Evolutionary conservation across 2,797 vertebrate genomes (phyloP), one percentile per base, ranked within the genome.

Genomic region (Meda fulgida): DNA sequence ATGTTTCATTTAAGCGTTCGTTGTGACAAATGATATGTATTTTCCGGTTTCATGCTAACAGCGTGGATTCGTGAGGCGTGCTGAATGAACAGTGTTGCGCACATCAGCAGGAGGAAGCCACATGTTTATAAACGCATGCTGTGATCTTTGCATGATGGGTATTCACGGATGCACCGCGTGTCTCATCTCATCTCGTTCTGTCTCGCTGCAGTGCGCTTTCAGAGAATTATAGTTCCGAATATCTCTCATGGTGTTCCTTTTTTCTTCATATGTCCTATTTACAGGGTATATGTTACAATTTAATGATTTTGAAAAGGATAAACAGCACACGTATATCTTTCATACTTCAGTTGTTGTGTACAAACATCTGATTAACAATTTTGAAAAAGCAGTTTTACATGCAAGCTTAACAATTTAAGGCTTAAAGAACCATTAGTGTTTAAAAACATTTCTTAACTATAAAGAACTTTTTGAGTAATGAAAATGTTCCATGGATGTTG

Each of bases 41-140:
- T 84, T 84, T 84, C 63, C n/a, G 31, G 48, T 55, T 78, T 19
- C 0, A 7, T 38, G 34, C 53, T 38, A 83, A 78, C 73, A n/a
- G 65, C 18, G 11, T 38, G 77, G 67, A 65, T 73, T 85, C 31
- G 31, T 19, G 55, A 21, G 31, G 67, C 55, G 8, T 70, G 77
- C 77, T 51, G 67, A 80, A 80, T 72, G 77, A 80, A 73, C 77
- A 73, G 67, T 60, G 67, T 72, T 51, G 53, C 19, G 29, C 66
- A 72, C 67, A 80, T 46, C 83, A 84, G 83, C 83, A 65, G 83
- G 76, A 85, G 67, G 77, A 80, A 85, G 77, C 83, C 83, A 80
- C 83, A 85, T 80, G 83, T 85, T 85, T 85, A 80, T 72, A 85
- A 65, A 85, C 18, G 4, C 83, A 80, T 48, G 83, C 83, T 85